Evolutionary conservation across 2,797 vertebrate species (phyloP), one percentile per base, ranked within the genome.

Genomic region (Bovichtus diacanthus): DNA sequence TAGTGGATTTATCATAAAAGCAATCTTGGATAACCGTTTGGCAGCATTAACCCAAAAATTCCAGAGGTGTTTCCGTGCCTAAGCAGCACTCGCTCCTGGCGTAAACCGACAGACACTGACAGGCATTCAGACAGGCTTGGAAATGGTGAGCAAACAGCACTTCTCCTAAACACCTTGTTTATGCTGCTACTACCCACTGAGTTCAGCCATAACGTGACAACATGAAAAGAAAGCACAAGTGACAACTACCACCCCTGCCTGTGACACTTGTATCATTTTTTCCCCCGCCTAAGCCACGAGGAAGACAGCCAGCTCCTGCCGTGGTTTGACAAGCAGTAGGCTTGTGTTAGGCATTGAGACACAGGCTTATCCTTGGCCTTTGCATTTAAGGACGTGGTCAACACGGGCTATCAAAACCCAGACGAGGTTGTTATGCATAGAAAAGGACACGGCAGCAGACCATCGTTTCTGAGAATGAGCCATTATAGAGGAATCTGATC

Each of bases 151-250:
- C 88, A 88, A 91, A 92, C 87, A 82, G 86, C 83, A 81, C 72
- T 90, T 90, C 87, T 92, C 81, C 85, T 82, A 84, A 92, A 94
- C 92, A 90, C 80, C 84, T 85, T 92, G 92, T 94, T 95, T 93
- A 89, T 86, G 85, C 90, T 76, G 87, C 87, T 82, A 36, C 87
- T 88, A 76, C 84, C 90, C 88, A 63, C 84, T 53, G 83, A 93
- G 90, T 88, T 91, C 82, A 90, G 88, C 90, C 83, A 69, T 87
- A 93, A 92, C 86, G 91, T 90, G 90, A 91, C 86, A 80, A 90
- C 93, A 90, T 90, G 80, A 89, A 91, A 88, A 90, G 90, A 92
- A 91, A 93, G 89, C 86, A 85, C 84, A 87, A 90, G 89, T 90
- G 91, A 92, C 92, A 92, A 90, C 86, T 88, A 84, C 87, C 86